phyloP scores from a whole-genome alignment of 2,888 invertebrate species.

The Leucania comma region DNA sequence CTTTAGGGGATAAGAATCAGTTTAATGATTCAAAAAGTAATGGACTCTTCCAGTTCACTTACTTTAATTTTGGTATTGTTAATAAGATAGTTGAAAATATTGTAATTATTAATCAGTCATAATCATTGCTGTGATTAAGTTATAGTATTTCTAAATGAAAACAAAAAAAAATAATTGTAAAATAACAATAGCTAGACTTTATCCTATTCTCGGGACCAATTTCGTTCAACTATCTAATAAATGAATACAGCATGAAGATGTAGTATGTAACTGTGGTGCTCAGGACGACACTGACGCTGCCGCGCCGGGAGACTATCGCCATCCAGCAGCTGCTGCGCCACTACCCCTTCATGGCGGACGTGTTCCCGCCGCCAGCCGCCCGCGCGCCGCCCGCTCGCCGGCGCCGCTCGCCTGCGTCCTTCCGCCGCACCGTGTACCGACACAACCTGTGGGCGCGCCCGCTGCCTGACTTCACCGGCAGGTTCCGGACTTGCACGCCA shows the following conservation, averaged over 20 bases:
- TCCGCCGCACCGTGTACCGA: slow-evolving; percentile 94
- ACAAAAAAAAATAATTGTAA: too few relatives aligned
- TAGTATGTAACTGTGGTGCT: neutral
- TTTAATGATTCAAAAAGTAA: too few relatives aligned
- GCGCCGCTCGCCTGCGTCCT: slow-evolving; percentile 84
- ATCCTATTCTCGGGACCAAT: neutral
- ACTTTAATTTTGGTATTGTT: too few relatives aligned
- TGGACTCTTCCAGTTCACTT: too few relatives aligned
- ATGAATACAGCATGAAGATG: slow-evolving; percentile 12
- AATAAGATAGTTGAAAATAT: too few relatives aligned
- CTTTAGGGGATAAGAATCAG: too few relatives aligned
- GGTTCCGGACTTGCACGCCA: slow-evolving; percentile 94
- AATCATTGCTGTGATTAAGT: too few relatives aligned
- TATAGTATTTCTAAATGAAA: too few relatives aligned
- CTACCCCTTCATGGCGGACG: slow-evolving; percentile 81
- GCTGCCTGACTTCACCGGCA: slow-evolving; percentile 93
- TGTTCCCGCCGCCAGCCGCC: slow-evolving; percentile 65
- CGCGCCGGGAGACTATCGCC: slow-evolving; percentile 91
- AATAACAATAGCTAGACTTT: neutral
- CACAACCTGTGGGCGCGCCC: slow-evolving; percentile 94
- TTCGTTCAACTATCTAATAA: neutral
- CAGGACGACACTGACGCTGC: slow-evolving; percentile 93
- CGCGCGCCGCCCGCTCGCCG: slow-evolving; percentile 71
- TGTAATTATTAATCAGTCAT: too few relatives aligned
- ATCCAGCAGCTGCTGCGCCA: slow-evolving; percentile 91